These are phyloP conservation scores for Paramormyrops hopkinsi DNA, from an alignment of 2,797 vertebrate species.

Conservation along the genomic window DNA sequence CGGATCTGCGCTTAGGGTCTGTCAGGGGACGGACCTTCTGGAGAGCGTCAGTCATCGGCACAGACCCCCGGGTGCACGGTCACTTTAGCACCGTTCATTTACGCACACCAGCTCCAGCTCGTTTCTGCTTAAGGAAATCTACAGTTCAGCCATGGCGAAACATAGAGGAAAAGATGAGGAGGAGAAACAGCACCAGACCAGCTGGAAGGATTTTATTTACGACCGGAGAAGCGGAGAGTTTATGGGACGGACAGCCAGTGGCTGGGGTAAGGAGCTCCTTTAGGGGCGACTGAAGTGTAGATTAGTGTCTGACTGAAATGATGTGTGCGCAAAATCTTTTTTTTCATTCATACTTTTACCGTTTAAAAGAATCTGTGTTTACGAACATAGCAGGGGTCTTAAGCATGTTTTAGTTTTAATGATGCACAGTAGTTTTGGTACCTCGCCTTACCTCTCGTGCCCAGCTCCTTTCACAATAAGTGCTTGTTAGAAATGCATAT, in stretches of 20 bases:
- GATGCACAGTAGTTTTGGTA: neutral
- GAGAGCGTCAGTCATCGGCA: slow-evolving; percentile 6
- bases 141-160: slow-evolving; percentile 65
- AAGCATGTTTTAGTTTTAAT: neutral
- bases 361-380: neutral
- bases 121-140: neutral
- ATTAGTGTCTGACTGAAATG: neutral
- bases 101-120: neutral
- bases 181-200: slow-evolving; percentile 62
- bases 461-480: neutral
- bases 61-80: neutral
- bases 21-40: neutral
- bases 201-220: slow-evolving; percentile 86
- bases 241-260: slow-evolving; percentile 82
- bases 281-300: neutral
- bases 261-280: slow-evolving; percentile 77
- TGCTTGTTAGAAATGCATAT: neutral
- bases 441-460: neutral
- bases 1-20: slow-evolving; percentile 10
- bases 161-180: slow-evolving; percentile 72
- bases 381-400: neutral
- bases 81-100: slow-evolving; percentile 11
- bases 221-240: slow-evolving; percentile 79
- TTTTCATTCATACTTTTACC: slow-evolving; percentile 4
- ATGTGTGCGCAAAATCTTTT: neutral